These are phyloP conservation scores for Axea sp. DNA, from an alignment of 2,888 invertebrate species.

Conservation along the genomic window DNA sequence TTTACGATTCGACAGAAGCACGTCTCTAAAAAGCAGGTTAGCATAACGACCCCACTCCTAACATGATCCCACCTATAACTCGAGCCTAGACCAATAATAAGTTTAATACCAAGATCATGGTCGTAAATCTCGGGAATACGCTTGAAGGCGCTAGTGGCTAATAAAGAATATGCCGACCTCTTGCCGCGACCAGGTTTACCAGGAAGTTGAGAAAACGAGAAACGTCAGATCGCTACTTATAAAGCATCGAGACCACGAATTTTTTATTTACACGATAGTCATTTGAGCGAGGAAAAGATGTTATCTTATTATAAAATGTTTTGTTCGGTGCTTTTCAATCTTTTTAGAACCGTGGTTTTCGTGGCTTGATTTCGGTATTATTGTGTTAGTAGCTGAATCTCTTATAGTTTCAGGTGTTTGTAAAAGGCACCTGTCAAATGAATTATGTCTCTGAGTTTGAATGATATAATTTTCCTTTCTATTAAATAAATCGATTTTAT, in stretches of 20 bases:
- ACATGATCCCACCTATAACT: constrained; percentile 37
- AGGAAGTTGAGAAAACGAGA: constrained; percentile 60
- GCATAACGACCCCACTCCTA: constrained; percentile 67
- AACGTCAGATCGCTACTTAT: constrained; percentile 51
- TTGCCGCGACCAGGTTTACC: constrained; percentile 60
- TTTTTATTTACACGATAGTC: constrained; percentile 27
- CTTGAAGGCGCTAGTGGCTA: constrained; percentile 37
- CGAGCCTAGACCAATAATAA: constrained; percentile 61
- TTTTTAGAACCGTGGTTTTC: constrained; percentile 1
- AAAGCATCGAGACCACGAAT: constrained; percentile 28
- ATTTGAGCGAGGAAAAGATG: constrained; percentile 28
- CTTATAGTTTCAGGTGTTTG: constrained; percentile 35
- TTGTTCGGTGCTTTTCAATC: constrained; percentile 24
- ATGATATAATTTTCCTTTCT: constrained; percentile 35
- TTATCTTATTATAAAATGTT: constrained; percentile 43
- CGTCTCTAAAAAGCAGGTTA: constrained; percentile 70
- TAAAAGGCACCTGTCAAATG: constrained; percentile 38
- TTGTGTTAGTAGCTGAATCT: constrained; percentile 18
- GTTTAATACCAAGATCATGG: constrained; percentile 59
- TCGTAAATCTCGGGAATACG: constrained; percentile 59
- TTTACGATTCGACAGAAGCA: constrained; percentile 66
- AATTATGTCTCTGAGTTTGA: constrained; percentile 31
- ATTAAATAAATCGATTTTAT: constrained; percentile 14
- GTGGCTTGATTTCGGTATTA: constrained; percentile 4
- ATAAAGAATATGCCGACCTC: constrained; percentile 46